Percentiles rank a stretch among this genome's conserved stretches.
Conservation (phyloP, 2,888 invertebrate species). For the Chrysolina haemoptera region DNA sequence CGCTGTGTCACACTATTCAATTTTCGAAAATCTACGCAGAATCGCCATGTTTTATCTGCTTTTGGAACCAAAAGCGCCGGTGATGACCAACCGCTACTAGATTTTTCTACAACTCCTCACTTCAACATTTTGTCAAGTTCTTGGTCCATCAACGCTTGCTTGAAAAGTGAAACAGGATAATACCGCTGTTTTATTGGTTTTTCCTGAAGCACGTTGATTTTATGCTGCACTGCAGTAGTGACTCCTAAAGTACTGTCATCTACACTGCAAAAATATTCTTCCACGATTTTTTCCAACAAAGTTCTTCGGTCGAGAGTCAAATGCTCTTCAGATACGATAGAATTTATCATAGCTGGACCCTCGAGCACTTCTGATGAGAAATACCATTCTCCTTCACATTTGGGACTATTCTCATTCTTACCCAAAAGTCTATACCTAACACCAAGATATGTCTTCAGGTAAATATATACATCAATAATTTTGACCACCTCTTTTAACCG, state of each 20-base stretch:
- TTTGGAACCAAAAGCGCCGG: constrained; percentile 54
- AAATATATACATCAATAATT: background rate
- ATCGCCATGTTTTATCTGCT: constrained; percentile 39
- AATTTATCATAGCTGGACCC: background rate
- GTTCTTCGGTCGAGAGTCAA: background rate
- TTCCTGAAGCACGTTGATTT: background rate
- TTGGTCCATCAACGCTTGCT: background rate
- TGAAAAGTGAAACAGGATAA: background rate
- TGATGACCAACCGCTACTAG: constrained; percentile 18
- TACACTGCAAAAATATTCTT: background rate
- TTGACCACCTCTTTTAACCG: background rate
- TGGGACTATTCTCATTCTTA: background rate
- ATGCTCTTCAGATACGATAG: background rate
- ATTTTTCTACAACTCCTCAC: background rate
- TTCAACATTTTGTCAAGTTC: background rate
- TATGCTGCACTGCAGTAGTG: background rate
- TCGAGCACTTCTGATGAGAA: background rate
- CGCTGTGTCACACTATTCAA: constrained; percentile 56
- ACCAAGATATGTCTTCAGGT: background rate
- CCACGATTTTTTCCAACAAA: background rate
- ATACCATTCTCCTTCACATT: constrained; percentile 4
- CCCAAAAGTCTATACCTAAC: background rate
- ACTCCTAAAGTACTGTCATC: background rate
- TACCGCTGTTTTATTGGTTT: background rate
- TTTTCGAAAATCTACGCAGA: background rate